Percentiles rank a stretch among this genome's conserved stretches.
Evolutionary conservation across 1,140 invertebrate species (phyloP).

Genomic region (Tachypleus tridentatus): DNA sequence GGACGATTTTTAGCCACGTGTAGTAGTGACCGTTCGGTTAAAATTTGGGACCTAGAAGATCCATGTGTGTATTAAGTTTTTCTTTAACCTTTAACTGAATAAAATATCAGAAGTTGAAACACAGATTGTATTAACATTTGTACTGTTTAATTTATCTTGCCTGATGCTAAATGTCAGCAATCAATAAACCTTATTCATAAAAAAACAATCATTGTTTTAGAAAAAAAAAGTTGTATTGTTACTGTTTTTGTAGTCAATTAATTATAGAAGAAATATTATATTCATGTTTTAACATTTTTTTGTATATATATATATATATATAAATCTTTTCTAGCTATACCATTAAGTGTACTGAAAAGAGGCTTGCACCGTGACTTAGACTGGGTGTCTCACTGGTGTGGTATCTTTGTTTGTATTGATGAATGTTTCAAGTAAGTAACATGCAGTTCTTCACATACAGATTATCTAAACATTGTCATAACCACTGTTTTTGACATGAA

Average conservation of each 20-base stretch:
- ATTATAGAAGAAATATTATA: neutral
- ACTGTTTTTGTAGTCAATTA: neutral
- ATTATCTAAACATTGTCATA: too few species aligned
- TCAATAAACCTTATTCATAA: too few species aligned
- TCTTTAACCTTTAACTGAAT: neutral
- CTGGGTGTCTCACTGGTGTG: conserved; percentile 37
- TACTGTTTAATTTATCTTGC: too few species aligned
- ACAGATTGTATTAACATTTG: too few species aligned
- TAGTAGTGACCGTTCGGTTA: conserved; percentile 36
- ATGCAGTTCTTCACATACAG: neutral
- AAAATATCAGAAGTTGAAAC: neutral
- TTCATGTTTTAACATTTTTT: too few species aligned
- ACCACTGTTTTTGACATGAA: too few species aligned
- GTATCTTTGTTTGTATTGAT: conserved; percentile 20
- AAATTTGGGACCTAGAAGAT: conserved; percentile 41
- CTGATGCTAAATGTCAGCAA: too few species aligned
- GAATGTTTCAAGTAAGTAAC: conserved; percentile 7
- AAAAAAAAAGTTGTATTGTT: neutral
- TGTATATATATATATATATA: neutral
- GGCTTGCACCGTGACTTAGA: conserved; percentile 32
- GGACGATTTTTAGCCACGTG: conserved; percentile 35
- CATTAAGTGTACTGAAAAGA: conserved; percentile 28
- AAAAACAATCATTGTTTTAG: neutral
- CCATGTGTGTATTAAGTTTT: conserved; percentile 9
- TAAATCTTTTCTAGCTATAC: conserved; percentile 18